Evolutionary conservation across 2,888 invertebrate genomes (phyloP).

Genomic region (Limenitis camilla): DNA sequence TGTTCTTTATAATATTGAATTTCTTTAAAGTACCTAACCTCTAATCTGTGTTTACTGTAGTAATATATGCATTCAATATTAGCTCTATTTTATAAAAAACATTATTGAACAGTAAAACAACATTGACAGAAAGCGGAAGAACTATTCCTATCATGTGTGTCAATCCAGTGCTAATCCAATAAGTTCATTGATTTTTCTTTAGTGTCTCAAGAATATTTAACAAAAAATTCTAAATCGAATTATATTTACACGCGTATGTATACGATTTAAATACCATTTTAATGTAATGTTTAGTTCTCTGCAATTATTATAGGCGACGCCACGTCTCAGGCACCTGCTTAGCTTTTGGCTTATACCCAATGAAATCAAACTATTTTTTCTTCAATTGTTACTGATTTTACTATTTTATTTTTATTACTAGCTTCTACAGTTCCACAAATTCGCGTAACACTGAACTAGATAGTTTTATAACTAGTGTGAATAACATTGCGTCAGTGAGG

Average conservation of each 20-base stretch:
- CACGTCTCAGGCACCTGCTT: slow-evolving; percentile 24
- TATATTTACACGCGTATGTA: not conserved
- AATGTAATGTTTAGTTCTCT: not conserved
- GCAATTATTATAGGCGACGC: slow-evolving; percentile 22
- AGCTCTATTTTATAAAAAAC: not conserved
- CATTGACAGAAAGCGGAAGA: not conserved
- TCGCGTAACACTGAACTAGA: not conserved
- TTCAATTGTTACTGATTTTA: slow-evolving; percentile 6
- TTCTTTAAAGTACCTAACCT: too few relatives aligned
- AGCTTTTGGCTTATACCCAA: slow-evolving; percentile 26
- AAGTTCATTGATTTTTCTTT: slow-evolving; percentile 14
- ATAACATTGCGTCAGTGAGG: slow-evolving; percentile 1
- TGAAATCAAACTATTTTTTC: slow-evolving; percentile 19
- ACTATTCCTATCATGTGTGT: slow-evolving; percentile 7
- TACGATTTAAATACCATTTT: not conserved
- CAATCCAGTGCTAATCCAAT: slow-evolving; percentile 18
- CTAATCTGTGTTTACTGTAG: too few relatives aligned
- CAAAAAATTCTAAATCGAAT: not conserved
- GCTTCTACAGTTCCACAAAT: not conserved
- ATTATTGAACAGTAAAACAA: not conserved
- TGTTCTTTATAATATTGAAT: too few relatives aligned
- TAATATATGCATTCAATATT: too few relatives aligned
- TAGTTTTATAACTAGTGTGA: slow-evolving; percentile 1
- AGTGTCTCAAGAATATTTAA: too few relatives aligned
- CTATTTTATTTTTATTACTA: slow-evolving; percentile 2